A percentile compares a stretch with the other conserved stretches of the same genome.
These are phyloP conservation scores for Remorina albescens DNA, from an alignment of 2,797 vertebrate species.

Conservation along the genomic window DNA sequence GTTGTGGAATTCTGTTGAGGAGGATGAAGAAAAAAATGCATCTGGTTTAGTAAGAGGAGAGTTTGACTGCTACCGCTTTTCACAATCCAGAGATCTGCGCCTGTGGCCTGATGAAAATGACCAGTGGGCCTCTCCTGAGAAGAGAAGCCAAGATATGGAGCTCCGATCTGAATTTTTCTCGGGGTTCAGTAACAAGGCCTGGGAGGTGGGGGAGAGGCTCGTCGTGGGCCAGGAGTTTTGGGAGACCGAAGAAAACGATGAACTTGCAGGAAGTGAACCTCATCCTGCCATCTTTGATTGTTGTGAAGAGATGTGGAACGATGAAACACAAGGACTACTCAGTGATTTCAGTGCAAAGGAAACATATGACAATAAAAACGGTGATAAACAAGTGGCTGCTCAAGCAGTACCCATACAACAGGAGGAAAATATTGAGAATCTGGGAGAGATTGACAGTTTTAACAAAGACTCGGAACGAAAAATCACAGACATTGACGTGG, in stretches of 20 bases:
- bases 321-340: constrained; percentile 72
- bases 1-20: constrained; percentile 75
- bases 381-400: constrained; percentile 39
- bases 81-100: constrained; percentile 71
- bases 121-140: constrained; percentile 85
- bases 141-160: constrained; percentile 73
- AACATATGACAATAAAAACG: constrained; percentile 39
- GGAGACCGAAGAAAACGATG: constrained; percentile 85
- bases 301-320: constrained; percentile 73
- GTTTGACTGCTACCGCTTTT: constrained; percentile 80
- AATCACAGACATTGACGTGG: constrained; percentile 66
- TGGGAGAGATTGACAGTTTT: constrained; percentile 52
- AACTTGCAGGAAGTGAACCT: constrained; percentile 84
- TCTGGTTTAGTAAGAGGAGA: constrained; percentile 72
- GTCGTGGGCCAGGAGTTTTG: constrained; percentile 80
- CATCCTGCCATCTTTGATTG: constrained; percentile 74
- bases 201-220: constrained; percentile 76
- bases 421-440: constrained; percentile 84
- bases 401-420: constrained; percentile 71
- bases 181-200: constrained; percentile 73
- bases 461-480: constrained; percentile 35
- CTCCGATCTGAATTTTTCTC: constrained; percentile 81
- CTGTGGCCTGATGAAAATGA: constrained; percentile 85
- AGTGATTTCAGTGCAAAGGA: constrained; percentile 29
- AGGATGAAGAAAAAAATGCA: constrained; percentile 64